A percentile compares a stretch with the other conserved stretches of the same genome.
phyloP scores from a whole-genome alignment of 2,113 vertebrate genomes.

The Polyodon spathula region DNA sequence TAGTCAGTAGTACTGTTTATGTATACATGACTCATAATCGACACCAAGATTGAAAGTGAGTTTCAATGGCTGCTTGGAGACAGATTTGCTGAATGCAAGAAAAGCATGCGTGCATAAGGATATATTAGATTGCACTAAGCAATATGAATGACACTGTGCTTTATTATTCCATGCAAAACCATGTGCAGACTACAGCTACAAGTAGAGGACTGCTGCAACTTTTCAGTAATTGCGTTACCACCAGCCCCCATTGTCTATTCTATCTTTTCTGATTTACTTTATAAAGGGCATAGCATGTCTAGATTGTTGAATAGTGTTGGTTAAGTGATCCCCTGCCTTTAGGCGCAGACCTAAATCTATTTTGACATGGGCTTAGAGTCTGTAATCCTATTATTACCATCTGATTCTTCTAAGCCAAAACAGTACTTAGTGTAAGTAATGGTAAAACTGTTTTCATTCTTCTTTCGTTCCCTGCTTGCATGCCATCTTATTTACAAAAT shows the following conservation, averaged over 20 bases:
- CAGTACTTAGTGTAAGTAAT: slow-evolving; percentile 34
- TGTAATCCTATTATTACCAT: slow-evolving; percentile 58
- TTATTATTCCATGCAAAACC: background rate
- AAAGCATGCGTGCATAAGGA: background rate
- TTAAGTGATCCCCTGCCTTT: slow-evolving; percentile 41
- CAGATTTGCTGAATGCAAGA: background rate
- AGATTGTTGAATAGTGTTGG: slow-evolving; percentile 38
- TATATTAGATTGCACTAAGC: background rate
- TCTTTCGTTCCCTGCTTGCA: slow-evolving; percentile 9
- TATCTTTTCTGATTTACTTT: slow-evolving; percentile 33
- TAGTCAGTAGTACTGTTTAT: no score
- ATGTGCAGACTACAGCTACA: background rate
- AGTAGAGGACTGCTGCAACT: background rate
- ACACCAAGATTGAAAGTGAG: no score
- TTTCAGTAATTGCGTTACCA: slow-evolving; percentile 17
- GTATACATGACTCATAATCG: no score
- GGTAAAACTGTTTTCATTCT: slow-evolving; percentile 21
- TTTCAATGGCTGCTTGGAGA: background rate
- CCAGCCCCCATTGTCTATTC: slow-evolving; percentile 10
- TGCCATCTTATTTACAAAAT: slow-evolving; percentile 12
- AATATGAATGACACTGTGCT: background rate
- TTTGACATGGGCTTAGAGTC: slow-evolving; percentile 45
- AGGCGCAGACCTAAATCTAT: slow-evolving; percentile 46
- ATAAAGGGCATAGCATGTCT: slow-evolving; percentile 42
- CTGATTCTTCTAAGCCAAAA: slow-evolving; percentile 39